A percentile compares a stretch with the other conserved stretches of the same genome.
These are phyloP conservation scores for Microcebus lehilahytsara DNA, from an alignment of 2,113 vertebrate species.

Conservation along the genomic window DNA sequence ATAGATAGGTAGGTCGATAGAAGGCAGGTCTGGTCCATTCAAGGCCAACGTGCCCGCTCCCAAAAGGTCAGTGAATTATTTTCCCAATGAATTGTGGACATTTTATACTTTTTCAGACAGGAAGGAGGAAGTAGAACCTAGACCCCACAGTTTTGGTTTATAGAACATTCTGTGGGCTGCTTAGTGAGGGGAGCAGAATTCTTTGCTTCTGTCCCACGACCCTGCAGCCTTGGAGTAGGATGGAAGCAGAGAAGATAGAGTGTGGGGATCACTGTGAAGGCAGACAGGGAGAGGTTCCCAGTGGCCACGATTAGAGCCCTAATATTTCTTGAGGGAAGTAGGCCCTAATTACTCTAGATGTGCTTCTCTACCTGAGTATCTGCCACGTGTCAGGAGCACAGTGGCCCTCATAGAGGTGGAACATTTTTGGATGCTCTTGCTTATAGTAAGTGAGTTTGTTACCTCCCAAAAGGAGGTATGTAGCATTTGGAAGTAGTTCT, in stretches of 20 bases:
- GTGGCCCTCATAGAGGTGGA: neutral
- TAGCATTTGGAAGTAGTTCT: neutral
- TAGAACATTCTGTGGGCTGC: neutral
- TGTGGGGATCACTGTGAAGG: neutral
- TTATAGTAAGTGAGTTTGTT: neutral
- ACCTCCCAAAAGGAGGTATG: neutral
- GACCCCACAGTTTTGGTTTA: neutral
- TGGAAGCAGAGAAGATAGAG: neutral
- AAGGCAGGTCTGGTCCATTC: neutral
- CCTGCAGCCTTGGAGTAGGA: neutral
- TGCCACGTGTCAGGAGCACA: accelerated
- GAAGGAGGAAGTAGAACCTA: neutral
- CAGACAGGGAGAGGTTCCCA: neutral
- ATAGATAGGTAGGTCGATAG: too few species aligned
- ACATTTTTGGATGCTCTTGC: neutral
- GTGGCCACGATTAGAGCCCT: accelerated
- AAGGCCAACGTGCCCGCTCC: neutral
- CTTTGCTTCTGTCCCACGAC: neutral
- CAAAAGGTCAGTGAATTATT: neutral
- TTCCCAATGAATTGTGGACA: neutral
- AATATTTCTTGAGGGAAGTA: too few species aligned
- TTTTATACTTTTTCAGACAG: neutral
- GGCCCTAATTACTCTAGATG: neutral
- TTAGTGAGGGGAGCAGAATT: neutral
- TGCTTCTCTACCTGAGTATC: neutral